Evolutionary conservation across 2,113 vertebrate species (phyloP), one percentile per base, ranked within the genome.

Genomic region (Phylloscopus whistleri): DNA sequence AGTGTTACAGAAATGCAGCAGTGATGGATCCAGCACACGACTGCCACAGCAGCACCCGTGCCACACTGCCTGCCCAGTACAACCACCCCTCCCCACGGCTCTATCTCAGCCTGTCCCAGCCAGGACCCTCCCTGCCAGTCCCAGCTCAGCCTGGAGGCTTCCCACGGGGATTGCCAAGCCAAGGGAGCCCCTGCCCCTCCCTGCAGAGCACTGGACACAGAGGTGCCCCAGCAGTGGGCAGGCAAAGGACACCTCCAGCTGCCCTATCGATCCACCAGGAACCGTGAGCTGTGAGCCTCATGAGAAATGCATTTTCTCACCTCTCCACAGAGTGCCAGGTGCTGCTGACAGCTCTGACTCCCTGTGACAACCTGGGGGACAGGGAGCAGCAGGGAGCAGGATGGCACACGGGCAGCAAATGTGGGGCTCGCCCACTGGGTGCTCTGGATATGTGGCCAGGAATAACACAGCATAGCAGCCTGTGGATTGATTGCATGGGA

Each of bases 371-470:
- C 11, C 35, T 9, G 0, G 3, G 5, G 53, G 56, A 70, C 49
- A 5, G 49, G 52, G n/a, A 83, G n/a, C 56, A 59, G 76, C 67
- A 72, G 62, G 55, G 43, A 77, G 51, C 68, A 68, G 74, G 51
- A 13, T 1, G 1, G 68, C 46, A 48, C 4, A 3, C 0, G 0
- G n/a, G 56, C 18, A 52, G 90, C 44, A 56, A 68, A 51, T 1
- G 0, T 2, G 19, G 4, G 53, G 49, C 53, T 76, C 0, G 0
- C 41, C 16, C 0, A 19, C 46, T 3, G 0, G 0, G 0, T 1
- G 33, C 59, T 43, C 48, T 6, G 53, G 37, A 11, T 46, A 5
- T 0, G 13, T 3, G 2, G 41, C 11, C 64, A 81, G 73, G 48
- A 75, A 27, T 48, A 39, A 90, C 13, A 5, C 0, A 22, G 41